A percentile compares a stretch with the other conserved stretches of the same genome.
phyloP scores from a whole-genome alignment of 2,888 invertebrate genomes.

The Ochropleura leucogaster region DNA sequence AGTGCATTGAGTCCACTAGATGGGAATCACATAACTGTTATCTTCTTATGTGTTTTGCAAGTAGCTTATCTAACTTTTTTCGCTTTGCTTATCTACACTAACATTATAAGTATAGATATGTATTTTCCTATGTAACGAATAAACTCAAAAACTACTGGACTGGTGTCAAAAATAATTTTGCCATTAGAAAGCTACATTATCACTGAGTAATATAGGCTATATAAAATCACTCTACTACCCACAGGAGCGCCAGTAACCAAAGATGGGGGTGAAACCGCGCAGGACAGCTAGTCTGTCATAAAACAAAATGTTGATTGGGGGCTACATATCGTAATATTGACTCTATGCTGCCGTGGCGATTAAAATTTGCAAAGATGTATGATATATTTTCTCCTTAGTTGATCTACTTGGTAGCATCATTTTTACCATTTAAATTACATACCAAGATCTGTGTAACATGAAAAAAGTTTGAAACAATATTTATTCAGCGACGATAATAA shows the following conservation, averaged over 20 bases:
- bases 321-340: conserved; percentile 20
- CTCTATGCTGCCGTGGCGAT: not conserved
- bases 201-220: too few species aligned
- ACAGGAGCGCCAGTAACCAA: too few species aligned
- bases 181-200: too few species aligned
- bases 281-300: conserved; percentile 7
- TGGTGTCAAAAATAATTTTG: too few species aligned
- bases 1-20: not conserved
- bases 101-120: too few species aligned
- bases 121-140: too few species aligned
- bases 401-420: not conserved
- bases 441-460: conserved; percentile 6
- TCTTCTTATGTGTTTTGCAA: conserved; percentile 6
- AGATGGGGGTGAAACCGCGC: too few species aligned
- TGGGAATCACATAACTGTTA: not conserved
- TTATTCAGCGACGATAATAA: conserved; percentile 56
- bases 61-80: conserved; percentile 19
- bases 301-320: conserved; percentile 24
- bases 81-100: not conserved
- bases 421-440: not conserved
- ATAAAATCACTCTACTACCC: too few species aligned
- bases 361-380: conserved; percentile 2
- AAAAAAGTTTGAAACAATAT: conserved; percentile 35
- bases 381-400: not conserved
- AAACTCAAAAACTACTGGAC: too few species aligned